Evolutionary conservation across 2,797 vertebrate genomes (phyloP), one percentile per base, ranked within the genome.

Genomic region (Alfaro cultratus): DNA sequence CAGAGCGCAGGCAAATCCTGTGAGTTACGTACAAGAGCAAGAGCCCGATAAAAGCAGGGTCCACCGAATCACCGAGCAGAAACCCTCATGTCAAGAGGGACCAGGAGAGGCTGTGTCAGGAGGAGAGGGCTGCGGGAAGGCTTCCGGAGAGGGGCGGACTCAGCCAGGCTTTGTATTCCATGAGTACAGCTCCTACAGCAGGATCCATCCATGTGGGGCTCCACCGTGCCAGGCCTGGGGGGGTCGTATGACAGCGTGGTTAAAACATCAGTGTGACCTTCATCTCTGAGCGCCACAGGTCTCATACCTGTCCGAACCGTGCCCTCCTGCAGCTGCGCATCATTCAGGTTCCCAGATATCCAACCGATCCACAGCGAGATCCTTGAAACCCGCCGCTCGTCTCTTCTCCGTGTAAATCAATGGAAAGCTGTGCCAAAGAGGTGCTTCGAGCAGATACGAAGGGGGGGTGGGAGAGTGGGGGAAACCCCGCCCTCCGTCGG

Each of bases 231-330:
- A 80, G 91, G 91, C 89, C 89, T 80, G 87, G 70, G 77, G 79
- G 41, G 74, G n/a, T 70, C 4, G 47, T 68, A 31, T n/a, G 51
- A 51, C 55, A 75, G 88, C 76, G 75, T 82, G 68, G 49, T 86
- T 79, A 76, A 72, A 81, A 81, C 78, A 78, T 78, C 81, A 68
- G 75, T 86, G 79, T 83, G 26, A 80, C 85, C 87, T 81, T 81
- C 81, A 89, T 85, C 86, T 84, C 60, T 2, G 84, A 51, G 85
- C 87, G 91, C 94, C 92, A 94, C 95, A 95, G 94, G 95, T 96
- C 94, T 94, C 87, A 90, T 87, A 94, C 94, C 94, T 94, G 94
- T 88, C 91, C 92, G 75, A 29, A 78, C 74, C 23, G 80, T 78
- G 90, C 89, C 92, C 89, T 75, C 86, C 82, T 29, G 73, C 60